A percentile compares a stretch with the other conserved stretches of the same genome.
phyloP scores from a whole-genome alignment of 2,797 vertebrate genomes.

The Clarias laeviceps region DNA sequence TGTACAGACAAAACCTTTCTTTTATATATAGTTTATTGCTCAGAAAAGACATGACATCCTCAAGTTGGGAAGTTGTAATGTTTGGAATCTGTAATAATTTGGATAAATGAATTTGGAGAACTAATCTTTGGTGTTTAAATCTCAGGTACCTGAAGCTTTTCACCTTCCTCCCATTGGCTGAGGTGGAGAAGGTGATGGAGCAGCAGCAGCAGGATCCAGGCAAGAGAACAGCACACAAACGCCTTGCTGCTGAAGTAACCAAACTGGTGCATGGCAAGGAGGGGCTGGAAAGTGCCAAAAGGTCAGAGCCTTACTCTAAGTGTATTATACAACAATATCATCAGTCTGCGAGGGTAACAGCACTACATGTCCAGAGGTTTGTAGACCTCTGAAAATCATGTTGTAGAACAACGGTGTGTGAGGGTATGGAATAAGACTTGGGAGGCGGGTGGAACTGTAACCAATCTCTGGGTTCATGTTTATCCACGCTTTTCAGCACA shows the following conservation, averaged over 20 bases:
- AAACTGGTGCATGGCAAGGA: conserved; percentile 94
- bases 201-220: conserved; percentile 84
- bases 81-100: neutral
- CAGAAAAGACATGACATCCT: neutral
- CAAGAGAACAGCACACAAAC: conserved; percentile 86
- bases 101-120: neutral
- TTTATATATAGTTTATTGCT: too few relatives aligned
- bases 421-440: too few relatives aligned
- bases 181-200: conserved; percentile 89
- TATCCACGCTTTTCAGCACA: too few relatives aligned
- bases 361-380: neutral
- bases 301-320: conserved; percentile 67
- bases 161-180: conserved; percentile 88
- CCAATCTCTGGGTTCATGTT: too few relatives aligned
- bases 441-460: too few relatives aligned
- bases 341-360: neutral
- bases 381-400: neutral
- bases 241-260: conserved; percentile 93
- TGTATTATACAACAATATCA: neutral
- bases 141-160: conserved; percentile 90
- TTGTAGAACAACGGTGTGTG: too few relatives aligned
- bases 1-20: too few relatives aligned
- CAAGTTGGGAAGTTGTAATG: neutral
- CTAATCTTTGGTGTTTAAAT: neutral
- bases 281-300: conserved; percentile 90